A percentile compares a stretch with the other conserved stretches of the same genome.
These are phyloP conservation scores for Octopus sinensis DNA, from an alignment of 1,140 invertebrate genomes.

Conservation along the genomic window DNA sequence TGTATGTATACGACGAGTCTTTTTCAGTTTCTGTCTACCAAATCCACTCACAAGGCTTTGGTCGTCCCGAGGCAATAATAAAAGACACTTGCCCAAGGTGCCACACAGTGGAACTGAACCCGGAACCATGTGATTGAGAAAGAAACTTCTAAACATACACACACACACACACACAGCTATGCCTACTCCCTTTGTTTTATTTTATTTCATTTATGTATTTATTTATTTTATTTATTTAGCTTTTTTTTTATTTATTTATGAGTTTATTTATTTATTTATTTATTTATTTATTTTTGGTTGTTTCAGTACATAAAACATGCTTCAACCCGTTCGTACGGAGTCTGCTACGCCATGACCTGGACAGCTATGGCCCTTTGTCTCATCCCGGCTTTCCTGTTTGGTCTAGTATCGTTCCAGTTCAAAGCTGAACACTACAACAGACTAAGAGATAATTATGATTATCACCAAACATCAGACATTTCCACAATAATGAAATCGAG, in stretches of 20 bases:
- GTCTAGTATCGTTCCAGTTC: neutral
- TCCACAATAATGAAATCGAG: no score
- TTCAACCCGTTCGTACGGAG: slow-evolving; percentile 41
- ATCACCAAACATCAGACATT: no score
- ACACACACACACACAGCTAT: neutral
- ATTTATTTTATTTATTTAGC: neutral
- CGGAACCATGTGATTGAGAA: neutral
- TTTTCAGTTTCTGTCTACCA: no score
- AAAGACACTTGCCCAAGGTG: no score
- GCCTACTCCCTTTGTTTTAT: neutral
- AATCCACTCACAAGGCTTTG: no score
- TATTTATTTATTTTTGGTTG: neutral
- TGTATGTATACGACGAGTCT: no score
- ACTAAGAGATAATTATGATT: no score
- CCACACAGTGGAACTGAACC: neutral
- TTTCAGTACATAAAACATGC: slow-evolving; percentile 35
- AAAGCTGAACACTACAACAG: neutral
- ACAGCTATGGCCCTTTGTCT: slow-evolving; percentile 45
- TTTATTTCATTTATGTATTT: neutral
- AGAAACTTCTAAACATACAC: neutral
- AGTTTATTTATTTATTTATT: neutral
- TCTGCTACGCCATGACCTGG: slow-evolving; percentile 51
- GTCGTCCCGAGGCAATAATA: no score
- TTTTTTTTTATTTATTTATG: neutral
- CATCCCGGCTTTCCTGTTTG: slow-evolving; percentile 45